These are phyloP conservation scores for Falcunculus frontatus DNA, from an alignment of 2,113 vertebrate genomes.

Conservation along the genomic window DNA sequence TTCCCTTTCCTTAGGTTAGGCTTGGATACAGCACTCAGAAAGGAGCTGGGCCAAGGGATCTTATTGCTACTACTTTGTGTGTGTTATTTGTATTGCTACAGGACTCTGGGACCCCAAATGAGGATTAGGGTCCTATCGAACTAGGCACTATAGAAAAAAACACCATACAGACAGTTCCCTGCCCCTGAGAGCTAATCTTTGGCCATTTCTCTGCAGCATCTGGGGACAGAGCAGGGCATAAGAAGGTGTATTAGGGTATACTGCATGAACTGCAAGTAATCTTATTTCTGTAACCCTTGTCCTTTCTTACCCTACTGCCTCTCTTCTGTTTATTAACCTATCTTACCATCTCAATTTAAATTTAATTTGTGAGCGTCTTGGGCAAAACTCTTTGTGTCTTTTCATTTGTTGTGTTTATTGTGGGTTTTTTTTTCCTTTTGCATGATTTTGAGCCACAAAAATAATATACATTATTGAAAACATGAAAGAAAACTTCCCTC, in stretches of 20 bases:
- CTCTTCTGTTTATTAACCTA: background rate
- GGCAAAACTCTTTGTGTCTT: background rate
- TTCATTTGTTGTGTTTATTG: background rate
- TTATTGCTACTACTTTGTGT: background rate
- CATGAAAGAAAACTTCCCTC: background rate
- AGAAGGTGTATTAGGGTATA: background rate
- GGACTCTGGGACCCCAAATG: background rate
- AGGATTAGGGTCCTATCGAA: background rate
- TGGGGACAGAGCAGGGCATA: background rate
- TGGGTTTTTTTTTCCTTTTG: background rate
- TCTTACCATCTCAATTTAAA: background rate
- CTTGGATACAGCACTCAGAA: background rate
- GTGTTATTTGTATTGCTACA: background rate
- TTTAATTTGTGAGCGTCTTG: background rate
- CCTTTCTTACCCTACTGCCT: background rate
- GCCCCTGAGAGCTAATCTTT: background rate
- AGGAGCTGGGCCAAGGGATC: background rate
- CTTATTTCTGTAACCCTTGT: background rate
- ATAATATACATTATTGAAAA: constrained; percentile 20
- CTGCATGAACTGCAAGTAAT: background rate
- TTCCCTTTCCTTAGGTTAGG: background rate
- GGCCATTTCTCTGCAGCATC: background rate
- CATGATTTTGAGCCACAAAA: background rate
- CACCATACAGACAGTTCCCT: background rate
- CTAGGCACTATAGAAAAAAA: background rate